phyloP scores from a whole-genome alignment of 2,113 vertebrate genomes.

The Oplegnathus fasciatus region DNA sequence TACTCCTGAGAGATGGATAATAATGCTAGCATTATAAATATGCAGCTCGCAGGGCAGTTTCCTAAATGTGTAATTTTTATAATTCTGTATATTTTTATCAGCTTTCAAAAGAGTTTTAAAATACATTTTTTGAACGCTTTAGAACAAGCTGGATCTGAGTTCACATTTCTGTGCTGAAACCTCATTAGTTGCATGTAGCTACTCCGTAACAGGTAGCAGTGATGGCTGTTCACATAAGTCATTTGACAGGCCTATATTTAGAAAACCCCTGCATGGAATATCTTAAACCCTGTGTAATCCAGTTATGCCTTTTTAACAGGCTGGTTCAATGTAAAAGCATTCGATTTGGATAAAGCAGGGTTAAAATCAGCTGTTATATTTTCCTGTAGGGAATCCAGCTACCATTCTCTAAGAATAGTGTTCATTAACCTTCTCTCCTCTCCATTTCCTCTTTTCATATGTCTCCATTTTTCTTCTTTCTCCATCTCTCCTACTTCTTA shows the following conservation, averaged over 20 bases:
- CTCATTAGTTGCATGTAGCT: neutral
- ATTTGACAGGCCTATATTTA: constrained; percentile 37
- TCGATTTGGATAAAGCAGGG: constrained; percentile 9
- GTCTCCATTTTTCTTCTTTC: neutral
- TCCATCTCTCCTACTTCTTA: neutral
- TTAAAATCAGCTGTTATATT: constrained; percentile 26
- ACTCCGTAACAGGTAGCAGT: neutral
- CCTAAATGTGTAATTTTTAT: neutral
- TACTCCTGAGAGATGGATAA: neutral
- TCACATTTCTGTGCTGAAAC: neutral
- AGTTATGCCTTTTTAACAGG: constrained; percentile 2
- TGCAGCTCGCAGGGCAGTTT: neutral
- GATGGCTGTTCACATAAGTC: neutral
- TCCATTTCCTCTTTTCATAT: neutral
- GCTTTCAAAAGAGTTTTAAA: neutral
- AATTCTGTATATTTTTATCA: neutral
- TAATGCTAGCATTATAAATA: neutral
- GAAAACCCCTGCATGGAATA: neutral
- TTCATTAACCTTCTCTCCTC: constrained; percentile 50
- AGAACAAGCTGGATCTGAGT: neutral
- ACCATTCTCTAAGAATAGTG: constrained; percentile 46
- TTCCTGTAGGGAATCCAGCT: constrained; percentile 19
- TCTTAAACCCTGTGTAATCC: constrained; percentile 26
- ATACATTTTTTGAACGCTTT: neutral
- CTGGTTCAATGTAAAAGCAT: neutral